Evolutionary conservation across 2,797 vertebrate genomes (phyloP), one percentile per base, ranked within the genome.

Genomic region (Amblyraja radiata): DNA sequence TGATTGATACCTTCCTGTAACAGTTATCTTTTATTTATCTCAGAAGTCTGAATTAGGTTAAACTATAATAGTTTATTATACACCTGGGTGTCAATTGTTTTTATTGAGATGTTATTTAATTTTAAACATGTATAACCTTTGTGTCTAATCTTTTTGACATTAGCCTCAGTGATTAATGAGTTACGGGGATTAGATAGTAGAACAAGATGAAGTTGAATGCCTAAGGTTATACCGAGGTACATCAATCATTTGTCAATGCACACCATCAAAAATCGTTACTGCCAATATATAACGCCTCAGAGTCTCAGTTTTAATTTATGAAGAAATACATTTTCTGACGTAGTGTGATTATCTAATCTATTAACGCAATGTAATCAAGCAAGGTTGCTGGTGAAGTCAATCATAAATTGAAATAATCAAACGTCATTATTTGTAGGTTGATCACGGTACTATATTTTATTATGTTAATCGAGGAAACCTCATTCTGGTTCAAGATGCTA

Each of bases 221-320:
- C 71, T 23, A 8, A 76, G 71, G 71, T 92, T 74, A 76, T 92
- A 14, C 90, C n/a, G 23, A 92, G 46, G 71, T 76, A 16, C 90
- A 92, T 92, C 90, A 92, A 92, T 92, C 90, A 92, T 73, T 73
- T 92, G 90, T 74, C 71, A 73, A 92, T 76, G 71, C 23, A 76
- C 90, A 54, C 71, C 68, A 74, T 92, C 36, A 92, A 92, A 92
- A 73, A 76, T 76, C 71, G 71, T 92, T 92, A 92, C 71, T 76
- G 71, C 90, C 71, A 76, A 92, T 92, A 92, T 28, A 58, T 92
- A 54, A 54, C 28, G 90, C 39, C 71, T 92, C 14, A 36, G 71
- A 92, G 90, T 46, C 28, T 92, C 68, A 14, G 71, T 10, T 54
- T 92, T 76, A 92, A 92, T 92, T 92, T 76, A 92, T n/a, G 90